A percentile compares a stretch with the other conserved stretches of the same genome.
phyloP scores from a whole-genome alignment of 2,113 vertebrate genomes.

The Galeopterus variegatus region DNA sequence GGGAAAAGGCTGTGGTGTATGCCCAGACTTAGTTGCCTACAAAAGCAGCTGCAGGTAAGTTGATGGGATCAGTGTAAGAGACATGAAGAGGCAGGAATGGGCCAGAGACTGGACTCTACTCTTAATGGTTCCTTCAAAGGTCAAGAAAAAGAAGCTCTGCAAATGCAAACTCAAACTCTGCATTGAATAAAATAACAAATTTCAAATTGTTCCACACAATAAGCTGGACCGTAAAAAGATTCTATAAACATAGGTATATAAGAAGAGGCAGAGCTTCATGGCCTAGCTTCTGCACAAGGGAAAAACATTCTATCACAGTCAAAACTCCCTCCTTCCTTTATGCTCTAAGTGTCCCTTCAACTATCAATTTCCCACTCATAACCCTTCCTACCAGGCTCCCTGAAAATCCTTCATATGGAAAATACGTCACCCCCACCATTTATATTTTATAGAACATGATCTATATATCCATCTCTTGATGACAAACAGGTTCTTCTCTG shows the following conservation, averaged over 20 bases:
- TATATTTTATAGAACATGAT: not conserved
- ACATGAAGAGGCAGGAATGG: not conserved
- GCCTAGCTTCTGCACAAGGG: not conserved
- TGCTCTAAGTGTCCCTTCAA: not conserved
- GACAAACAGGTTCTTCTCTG: not conserved
- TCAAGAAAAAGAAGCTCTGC: not conserved
- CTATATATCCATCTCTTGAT: not conserved
- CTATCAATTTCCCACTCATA: not conserved
- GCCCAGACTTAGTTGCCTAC: rapidly evolving
- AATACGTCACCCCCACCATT: not conserved
- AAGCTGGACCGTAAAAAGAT: not conserved
- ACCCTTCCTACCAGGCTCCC: not conserved
- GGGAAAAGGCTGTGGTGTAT: not conserved
- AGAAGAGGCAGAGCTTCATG: not conserved
- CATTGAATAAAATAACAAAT: not conserved
- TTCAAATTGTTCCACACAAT: not conserved
- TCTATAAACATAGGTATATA: not conserved
- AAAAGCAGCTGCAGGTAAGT: not conserved
- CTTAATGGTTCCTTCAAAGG: not conserved
- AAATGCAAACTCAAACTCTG: not conserved
- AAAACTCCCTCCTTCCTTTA: not conserved
- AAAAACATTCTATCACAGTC: not conserved
- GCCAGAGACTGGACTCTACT: not conserved
- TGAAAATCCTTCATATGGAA: not conserved
- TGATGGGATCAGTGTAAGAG: not conserved